Evolutionary conservation across 2,888 invertebrate species (phyloP), one percentile per base, ranked within the genome.

Genomic region (Caenorhabditis sp.): DNA sequence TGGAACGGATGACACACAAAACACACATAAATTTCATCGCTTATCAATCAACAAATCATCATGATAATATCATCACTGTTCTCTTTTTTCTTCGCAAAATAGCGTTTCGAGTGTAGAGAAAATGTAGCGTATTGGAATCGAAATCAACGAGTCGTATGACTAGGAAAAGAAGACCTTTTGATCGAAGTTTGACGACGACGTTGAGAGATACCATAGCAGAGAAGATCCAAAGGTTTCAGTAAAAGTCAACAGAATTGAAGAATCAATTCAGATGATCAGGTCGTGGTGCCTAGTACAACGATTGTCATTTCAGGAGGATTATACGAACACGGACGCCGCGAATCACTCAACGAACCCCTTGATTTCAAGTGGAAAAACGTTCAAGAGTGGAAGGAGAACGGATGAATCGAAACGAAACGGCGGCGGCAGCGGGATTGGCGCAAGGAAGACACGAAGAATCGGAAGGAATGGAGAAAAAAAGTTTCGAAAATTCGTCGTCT

Each of bases 401-500:
- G 40, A 13, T 9, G 15, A 40, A 47, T 18, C 40, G 40, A 47
- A 47, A 47, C 47, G 47, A 47, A 18, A 18, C n/a, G 47, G 20
- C 47, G 47, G 20, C 47, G 5, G 32, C 4, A 9, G 18, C 40
- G 15, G 13, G 2, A 13, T 40, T 32, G 32, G 9, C 32, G n/a
- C n/a, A 26, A 55, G n/a, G 56, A 56, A 15, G 56, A 56, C 11
- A 8, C 18, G 60, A 35, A 35, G 20, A 15, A 26, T 24, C n/a
- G 26, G n/a, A 22, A 28, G 47, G 35, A 37, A 20, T 15, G 9
- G 44, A 58, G 26, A 9, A 40, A 60, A 58, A 50, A 69, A 69
- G 40, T 69, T 58, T 58, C 61, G 61, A 61, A 61, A 61, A 61
- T 61, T 61, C 61, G 37, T 61, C 37, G 22, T 58, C 50, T 18